Percentiles rank a stretch among this genome's conserved stretches.
phyloP scores from a whole-genome alignment of 1,140 invertebrate genomes.

The Sitodiplosis mosellana region DNA sequence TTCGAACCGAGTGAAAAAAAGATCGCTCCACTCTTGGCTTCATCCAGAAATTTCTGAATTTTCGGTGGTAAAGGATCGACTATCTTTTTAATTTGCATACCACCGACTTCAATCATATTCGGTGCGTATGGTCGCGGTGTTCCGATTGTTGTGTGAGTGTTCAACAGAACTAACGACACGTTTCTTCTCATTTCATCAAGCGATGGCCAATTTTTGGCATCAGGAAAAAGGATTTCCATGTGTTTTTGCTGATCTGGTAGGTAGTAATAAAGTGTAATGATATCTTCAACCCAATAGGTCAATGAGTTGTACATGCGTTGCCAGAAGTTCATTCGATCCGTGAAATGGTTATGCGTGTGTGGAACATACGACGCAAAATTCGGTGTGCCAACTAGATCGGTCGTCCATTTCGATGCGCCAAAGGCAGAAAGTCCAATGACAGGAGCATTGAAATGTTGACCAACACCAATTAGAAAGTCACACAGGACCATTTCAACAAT shows the following conservation, averaged over 20 bases:
- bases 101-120: constrained; percentile 12
- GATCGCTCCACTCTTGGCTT: constrained; percentile 37
- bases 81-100: neutral
- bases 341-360: constrained; percentile 15
- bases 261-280: constrained; percentile 6
- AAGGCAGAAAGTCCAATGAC: constrained; percentile 8
- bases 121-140: constrained; percentile 19
- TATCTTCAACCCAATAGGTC: constrained; percentile 1
- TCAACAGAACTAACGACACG: constrained; percentile 18
- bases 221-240: constrained; percentile 14
- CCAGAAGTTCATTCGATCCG: constrained; percentile 29
- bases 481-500: constrained; percentile 7
- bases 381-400: constrained; percentile 8
- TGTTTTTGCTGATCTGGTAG: constrained; percentile 11
- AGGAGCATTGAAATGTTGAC: constrained; percentile 10
- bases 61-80: constrained; percentile 21
- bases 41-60: constrained; percentile 36
- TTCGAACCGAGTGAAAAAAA: constrained; percentile 42
- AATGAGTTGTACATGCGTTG: constrained; percentile 28
- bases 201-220: constrained; percentile 5
- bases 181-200: constrained; percentile 11
- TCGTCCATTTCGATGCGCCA: constrained; percentile 6
- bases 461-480: constrained; percentile 11
- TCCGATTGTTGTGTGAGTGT: constrained; percentile 21
- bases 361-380: constrained; percentile 8